Percentiles rank a stretch among this genome's conserved stretches.
These are phyloP conservation scores for Pediacus dermestoides DNA, from an alignment of 2,888 invertebrate species.

Conservation along the genomic window DNA sequence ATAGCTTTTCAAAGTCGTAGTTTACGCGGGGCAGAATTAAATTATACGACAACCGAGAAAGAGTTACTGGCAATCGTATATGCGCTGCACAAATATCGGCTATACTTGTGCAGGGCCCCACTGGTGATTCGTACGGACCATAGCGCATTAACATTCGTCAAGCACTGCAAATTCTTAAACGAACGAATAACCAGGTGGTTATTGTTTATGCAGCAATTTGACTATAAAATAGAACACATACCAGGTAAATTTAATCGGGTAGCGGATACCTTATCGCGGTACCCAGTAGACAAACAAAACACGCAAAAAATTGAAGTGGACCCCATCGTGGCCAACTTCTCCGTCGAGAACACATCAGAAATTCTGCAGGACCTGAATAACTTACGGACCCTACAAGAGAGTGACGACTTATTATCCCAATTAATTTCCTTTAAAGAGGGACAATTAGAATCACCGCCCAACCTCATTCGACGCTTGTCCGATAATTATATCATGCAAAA, in stretches of 20 bases:
- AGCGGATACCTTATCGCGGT: conserved; percentile 2
- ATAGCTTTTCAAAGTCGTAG: conserved; percentile 8
- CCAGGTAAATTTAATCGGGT: background rate
- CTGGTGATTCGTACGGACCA: conserved; percentile 1
- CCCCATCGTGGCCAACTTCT: background rate
- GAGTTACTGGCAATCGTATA: conserved; percentile 7
- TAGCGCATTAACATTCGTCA: background rate
- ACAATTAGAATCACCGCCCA: too few relatives aligned
- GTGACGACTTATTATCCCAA: too few relatives aligned
- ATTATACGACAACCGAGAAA: conserved; percentile 9
- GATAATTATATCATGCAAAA: background rate
- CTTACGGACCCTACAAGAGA: too few relatives aligned
- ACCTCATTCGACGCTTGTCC: too few relatives aligned
- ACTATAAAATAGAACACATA: background rate
- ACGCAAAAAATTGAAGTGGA: background rate
- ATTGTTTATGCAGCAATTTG: conserved; percentile 5
- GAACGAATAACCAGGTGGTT: conserved; percentile 1
- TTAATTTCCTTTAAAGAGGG: too few relatives aligned
- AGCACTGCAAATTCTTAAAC: conserved; percentile 1
- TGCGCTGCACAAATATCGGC: conserved; percentile 4
- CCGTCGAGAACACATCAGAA: background rate
- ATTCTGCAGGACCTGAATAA: too few relatives aligned
- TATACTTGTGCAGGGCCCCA: background rate
- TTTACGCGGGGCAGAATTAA: conserved; percentile 9
- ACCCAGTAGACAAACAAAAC: background rate